Conservation (phyloP, 2,113 vertebrate genomes). For the Indicator indicator region DNA sequence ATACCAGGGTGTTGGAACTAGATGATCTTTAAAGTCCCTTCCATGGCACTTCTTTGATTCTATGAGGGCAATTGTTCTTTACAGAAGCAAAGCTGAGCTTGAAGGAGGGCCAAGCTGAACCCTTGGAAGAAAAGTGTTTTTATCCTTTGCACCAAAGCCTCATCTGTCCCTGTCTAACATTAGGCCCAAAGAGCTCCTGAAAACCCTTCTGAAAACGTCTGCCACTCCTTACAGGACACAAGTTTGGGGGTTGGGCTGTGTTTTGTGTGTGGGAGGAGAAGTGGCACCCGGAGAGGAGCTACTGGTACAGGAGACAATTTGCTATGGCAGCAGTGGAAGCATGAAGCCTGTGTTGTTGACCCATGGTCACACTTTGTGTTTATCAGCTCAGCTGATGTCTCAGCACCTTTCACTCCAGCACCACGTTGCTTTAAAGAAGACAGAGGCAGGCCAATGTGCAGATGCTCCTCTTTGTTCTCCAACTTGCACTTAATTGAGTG, state of each 20-base stretch:
- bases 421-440: not conserved
- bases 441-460: not conserved
- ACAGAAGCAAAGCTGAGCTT: not conserved
- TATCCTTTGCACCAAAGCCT: not conserved
- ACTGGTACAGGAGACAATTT: not conserved
- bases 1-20: too few relatives aligned
- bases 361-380: not conserved
- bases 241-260: not conserved
- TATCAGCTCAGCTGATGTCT: too few relatives aligned
- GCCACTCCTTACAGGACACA: not conserved
- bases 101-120: not conserved
- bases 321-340: not conserved
- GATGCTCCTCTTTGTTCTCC: not conserved
- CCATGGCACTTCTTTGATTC: too few relatives aligned
- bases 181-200: not conserved
- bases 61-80: not conserved
- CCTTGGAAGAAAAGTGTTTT: not conserved
- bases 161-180: not conserved
- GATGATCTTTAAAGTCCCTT: too few relatives aligned
- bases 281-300: not conserved
- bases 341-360: not conserved
- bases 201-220: not conserved
- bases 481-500: not conserved
- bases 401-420: not conserved
- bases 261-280: not conserved